Conservation (phyloP, 2,888 invertebrate species). For the Chrysopilus asiliformis region DNA sequence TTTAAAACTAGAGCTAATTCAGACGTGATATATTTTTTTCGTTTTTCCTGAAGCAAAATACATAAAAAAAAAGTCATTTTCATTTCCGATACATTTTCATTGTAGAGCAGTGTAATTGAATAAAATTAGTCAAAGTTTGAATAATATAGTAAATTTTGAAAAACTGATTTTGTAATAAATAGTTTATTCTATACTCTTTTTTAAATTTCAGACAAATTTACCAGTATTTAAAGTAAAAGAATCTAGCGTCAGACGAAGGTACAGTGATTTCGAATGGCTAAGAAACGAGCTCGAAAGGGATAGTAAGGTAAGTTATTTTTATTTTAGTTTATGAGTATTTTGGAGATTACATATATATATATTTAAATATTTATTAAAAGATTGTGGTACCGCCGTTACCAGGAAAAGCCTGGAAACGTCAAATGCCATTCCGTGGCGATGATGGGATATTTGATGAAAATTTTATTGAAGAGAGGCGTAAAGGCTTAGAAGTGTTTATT, state of each 20-base stretch:
- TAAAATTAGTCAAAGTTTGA: no score
- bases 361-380: constrained; percentile 36
- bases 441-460: constrained; percentile 99
- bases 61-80: no score
- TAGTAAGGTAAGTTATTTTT: constrained; percentile 79
- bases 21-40: no score
- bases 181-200: no score
- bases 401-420: constrained; percentile 96
- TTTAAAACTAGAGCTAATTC: no score
- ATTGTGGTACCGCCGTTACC: constrained; percentile 98
- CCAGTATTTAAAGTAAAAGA: constrained; percentile 99
- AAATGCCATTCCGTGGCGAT: constrained; percentile 95
- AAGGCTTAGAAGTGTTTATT: constrained; percentile 94
- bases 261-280: constrained; percentile 99
- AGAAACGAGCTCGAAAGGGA: constrained; percentile 97
- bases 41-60: no score
- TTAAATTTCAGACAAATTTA: constrained; percentile 79
- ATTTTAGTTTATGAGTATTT: not conserved
- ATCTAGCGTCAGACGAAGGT: constrained; percentile 90
- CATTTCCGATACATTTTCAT: no score
- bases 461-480: constrained; percentile 97
- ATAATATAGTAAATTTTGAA: no score
- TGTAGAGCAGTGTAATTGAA: no score
- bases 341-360: not conserved
- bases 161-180: no score